Conservation (phyloP, 2,113 vertebrate genomes). For the Etia nguti region DNA sequence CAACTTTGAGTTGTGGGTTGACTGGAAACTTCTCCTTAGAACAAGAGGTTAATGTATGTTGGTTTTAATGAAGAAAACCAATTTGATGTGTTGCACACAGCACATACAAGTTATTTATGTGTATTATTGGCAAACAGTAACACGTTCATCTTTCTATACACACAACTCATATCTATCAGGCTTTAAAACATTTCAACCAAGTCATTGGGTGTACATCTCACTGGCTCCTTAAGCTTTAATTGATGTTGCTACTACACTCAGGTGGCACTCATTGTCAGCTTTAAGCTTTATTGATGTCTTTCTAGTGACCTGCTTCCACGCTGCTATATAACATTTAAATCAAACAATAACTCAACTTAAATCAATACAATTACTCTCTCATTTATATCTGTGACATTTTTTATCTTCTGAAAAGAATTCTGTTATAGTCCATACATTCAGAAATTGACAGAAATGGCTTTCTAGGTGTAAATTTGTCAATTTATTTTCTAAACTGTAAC, state of each 20-base stretch:
- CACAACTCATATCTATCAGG: background rate
- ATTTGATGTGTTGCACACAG: background rate
- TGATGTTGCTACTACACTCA: background rate
- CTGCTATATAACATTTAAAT: background rate
- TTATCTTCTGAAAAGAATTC: background rate
- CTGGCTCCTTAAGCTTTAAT: background rate
- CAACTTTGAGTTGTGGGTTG: background rate
- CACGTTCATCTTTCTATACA: background rate
- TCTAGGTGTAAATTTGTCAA: background rate
- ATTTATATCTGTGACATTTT: background rate
- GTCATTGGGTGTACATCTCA: background rate
- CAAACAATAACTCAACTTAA: background rate
- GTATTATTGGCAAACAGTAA: background rate
- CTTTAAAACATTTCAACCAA: background rate
- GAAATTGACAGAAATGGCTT: background rate
- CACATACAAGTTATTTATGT: background rate
- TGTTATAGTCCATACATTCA: background rate
- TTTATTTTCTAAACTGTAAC: background rate
- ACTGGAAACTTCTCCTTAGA: background rate
- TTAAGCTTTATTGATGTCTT: background rate
- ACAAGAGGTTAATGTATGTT: background rate
- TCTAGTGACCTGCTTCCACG: background rate
- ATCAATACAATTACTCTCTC: background rate
- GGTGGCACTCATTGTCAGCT: background rate
- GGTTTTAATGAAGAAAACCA: background rate